Conservation (phyloP, 2,113 vertebrate genomes). For the Acanthochromis polyacanthus region DNA sequence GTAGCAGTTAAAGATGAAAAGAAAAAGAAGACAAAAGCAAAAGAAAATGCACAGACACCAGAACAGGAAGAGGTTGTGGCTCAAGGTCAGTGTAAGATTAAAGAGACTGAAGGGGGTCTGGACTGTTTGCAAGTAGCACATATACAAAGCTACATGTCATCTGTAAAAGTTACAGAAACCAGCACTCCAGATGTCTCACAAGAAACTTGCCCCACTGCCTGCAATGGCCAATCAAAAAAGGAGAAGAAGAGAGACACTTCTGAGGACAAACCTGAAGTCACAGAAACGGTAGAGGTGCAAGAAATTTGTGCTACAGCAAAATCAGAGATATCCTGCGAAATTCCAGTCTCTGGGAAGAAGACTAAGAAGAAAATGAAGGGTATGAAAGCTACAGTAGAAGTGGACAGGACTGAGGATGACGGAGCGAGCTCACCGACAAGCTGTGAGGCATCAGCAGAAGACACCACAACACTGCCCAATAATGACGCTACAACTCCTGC, state of each 20-base stretch:
- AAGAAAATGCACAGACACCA: slow-evolving; percentile 61
- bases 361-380: slow-evolving; percentile 30
- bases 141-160: neutral
- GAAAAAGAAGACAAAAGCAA: slow-evolving; percentile 46
- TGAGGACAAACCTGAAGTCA: too few species aligned
- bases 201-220: too few species aligned
- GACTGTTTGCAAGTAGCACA: neutral
- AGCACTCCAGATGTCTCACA: too few species aligned
- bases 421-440: neutral
- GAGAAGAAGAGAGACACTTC: slow-evolving; percentile 6
- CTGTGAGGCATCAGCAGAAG: neutral
- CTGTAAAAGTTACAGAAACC: neutral
- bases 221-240: neutral
- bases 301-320: neutral
- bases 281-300: neutral
- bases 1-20: neutral
- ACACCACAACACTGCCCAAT: neutral
- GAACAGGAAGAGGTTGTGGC: neutral
- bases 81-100: neutral
- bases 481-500: neutral
- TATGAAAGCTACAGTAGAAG: neutral
- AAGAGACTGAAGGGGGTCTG: neutral
- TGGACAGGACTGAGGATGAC: neutral
- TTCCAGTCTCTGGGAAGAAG: slow-evolving; percentile 8
- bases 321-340: neutral